Evolutionary conservation across 2,888 invertebrate species (phyloP), one percentile per base, ranked within the genome.

Genomic region (Sinhomidia bicolor): DNA sequence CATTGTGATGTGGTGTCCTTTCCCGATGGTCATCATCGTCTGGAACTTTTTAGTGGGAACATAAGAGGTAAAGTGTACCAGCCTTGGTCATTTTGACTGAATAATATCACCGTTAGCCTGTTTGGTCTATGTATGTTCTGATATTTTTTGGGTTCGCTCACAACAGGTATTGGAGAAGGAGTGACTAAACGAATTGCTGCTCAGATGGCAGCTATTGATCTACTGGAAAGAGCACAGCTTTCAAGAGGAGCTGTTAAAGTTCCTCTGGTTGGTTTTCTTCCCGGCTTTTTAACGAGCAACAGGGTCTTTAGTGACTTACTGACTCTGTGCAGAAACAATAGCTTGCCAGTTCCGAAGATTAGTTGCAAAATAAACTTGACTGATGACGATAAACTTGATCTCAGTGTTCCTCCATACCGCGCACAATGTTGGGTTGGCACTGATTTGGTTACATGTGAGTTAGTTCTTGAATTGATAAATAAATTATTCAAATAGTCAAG

Each of bases 181-280:
- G 12, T 82, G 5, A 86, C 79, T 1, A 85, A 85, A 54, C 54
- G 81, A 23, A 71, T 91, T 23, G 90, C 90, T 3, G 32, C 71
- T 12, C 91, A 91, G 78, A 76, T 91, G 85, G 90, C 91, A 51
- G 89, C 91, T 10, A 85, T 89, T 7, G 90, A 91, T 32, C 10
- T 91, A 0, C 29, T 91, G 36, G 87, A 91, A 41, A 82, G 86
- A 26, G 87, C 89, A n/a, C 85, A 88, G 51, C 44, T 84, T 0
- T 41, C 47, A 23, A 85, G 74, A 12, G 41, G 29, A 14, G n/a
- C 36, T 2, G 62, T 80, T 0, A 41, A 47, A 41, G 23, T 91
- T 47, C 89, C 89, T 0, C 10, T 12, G 10, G 85, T 81, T 62
- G 91, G 84, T 0, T 71, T 91, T 9, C 78, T 89, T 7, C 91